These are phyloP conservation scores for Malurus alboscapulatus DNA, from an alignment of 2,113 vertebrate species.

Conservation along the genomic window DNA sequence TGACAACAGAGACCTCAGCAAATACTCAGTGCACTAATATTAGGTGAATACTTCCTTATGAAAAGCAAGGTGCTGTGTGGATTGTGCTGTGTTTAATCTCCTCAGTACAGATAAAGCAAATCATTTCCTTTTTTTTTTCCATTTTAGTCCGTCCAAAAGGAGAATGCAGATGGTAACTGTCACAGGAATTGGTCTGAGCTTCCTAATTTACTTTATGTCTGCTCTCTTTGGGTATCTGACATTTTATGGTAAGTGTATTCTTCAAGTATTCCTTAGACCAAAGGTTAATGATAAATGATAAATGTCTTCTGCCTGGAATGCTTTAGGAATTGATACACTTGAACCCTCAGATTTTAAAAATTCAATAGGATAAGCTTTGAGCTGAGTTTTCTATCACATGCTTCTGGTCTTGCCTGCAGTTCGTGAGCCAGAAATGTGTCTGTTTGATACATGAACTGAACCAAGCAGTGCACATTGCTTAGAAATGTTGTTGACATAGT, in stretches of 20 bases:
- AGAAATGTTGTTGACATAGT: neutral
- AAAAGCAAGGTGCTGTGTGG: neutral
- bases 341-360: neutral
- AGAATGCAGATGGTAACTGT: constrained; percentile 91
- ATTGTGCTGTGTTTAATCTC: neutral
- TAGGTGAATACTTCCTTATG: neutral
- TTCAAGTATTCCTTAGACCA: neutral
- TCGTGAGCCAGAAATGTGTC: neutral
- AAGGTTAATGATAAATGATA: neutral
- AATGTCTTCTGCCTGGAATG: neutral
- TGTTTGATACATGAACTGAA: neutral
- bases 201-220: constrained; percentile 86
- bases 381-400: neutral
- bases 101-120: neutral
- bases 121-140: neutral
- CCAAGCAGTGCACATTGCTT: neutral
- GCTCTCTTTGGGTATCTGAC: constrained; percentile 96
- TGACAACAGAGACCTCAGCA: neutral
- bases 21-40: neutral
- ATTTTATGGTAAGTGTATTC: constrained; percentile 86
- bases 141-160: constrained; percentile 84
- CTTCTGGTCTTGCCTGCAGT: neutral
- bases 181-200: constrained; percentile 85
- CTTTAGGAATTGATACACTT: neutral
- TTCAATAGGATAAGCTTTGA: neutral